Percentiles rank a stretch among this genome's conserved stretches.
Evolutionary conservation across 2,888 invertebrate species (phyloP).

Genomic region (Limenitis camilla): DNA sequence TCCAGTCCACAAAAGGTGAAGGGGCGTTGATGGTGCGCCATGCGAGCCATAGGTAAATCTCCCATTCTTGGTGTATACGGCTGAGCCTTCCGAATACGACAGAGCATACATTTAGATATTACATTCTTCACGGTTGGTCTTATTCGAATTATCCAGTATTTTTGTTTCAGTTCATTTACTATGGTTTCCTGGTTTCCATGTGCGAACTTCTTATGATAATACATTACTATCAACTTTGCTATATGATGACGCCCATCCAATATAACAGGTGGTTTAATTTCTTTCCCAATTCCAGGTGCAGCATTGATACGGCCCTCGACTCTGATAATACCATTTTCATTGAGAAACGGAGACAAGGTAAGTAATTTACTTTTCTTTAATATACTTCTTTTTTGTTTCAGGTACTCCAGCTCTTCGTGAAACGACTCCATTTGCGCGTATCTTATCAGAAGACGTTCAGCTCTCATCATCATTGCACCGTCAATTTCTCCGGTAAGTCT

Average conservation of each 20-base stretch:
- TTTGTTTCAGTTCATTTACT: conserved; percentile 21
- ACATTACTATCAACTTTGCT: conserved; percentile 12
- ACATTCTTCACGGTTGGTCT: conserved; percentile 24
- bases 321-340: conserved; percentile 17
- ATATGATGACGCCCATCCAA: conserved; percentile 17
- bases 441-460: conserved; percentile 5
- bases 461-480: neutral
- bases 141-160: conserved; percentile 12
- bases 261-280: conserved; percentile 20
- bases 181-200: conserved; percentile 18
- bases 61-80: conserved; percentile 24
- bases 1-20: conserved; percentile 20
- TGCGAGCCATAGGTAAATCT: conserved; percentile 24
- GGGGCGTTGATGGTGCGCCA: conserved; percentile 17
- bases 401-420: neutral
- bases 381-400: conserved; percentile 1
- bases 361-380: conserved; percentile 13
- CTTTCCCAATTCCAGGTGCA: conserved; percentile 9
- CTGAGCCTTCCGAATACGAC: conserved; percentile 16
- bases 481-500: neutral
- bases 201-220: conserved; percentile 14
- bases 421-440: conserved; percentile 11
- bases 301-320: conserved; percentile 11
- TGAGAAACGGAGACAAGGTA: conserved; percentile 19
- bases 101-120: conserved; percentile 22